Evolutionary conservation across 2,797 vertebrate species (phyloP).

Genomic region (Numenius phaeopus): DNA sequence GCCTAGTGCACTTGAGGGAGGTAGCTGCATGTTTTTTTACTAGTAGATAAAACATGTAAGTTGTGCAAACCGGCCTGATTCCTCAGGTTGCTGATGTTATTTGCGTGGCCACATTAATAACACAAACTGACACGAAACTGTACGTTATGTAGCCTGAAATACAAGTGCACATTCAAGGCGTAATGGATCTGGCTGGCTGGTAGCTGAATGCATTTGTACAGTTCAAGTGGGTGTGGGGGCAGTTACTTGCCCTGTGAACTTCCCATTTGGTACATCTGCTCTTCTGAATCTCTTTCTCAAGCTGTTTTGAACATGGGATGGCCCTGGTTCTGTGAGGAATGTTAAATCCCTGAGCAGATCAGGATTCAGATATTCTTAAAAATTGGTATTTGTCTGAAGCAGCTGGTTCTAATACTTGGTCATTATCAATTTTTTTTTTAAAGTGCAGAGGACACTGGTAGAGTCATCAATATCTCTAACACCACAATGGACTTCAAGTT

Average conservation of each 20-base stretch:
- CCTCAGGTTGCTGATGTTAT: background rate
- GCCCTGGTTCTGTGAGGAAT: background rate
- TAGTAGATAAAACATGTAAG: background rate
- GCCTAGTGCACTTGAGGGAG: background rate
- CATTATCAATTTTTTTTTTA: background rate
- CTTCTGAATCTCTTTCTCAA: background rate
- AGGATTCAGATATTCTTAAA: background rate
- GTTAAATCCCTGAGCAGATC: background rate
- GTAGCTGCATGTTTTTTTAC: background rate
- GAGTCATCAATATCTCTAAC: background rate
- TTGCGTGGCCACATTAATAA: background rate
- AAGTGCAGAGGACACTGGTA: background rate
- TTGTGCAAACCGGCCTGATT: background rate
- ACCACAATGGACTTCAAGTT: background rate
- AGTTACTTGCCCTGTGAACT: background rate
- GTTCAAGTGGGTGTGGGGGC: background rate
- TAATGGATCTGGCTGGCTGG: background rate
- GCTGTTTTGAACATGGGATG: background rate
- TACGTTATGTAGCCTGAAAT: background rate
- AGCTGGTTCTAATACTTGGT: background rate
- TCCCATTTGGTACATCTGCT: background rate
- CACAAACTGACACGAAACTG: background rate
- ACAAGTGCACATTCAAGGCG: background rate
- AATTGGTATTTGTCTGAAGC: background rate
- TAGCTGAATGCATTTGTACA: background rate